Percentiles rank a stretch among this genome's conserved stretches.
Conservation (phyloP, 2,888 invertebrate genomes). For the Platerodrilus igneus region DNA sequence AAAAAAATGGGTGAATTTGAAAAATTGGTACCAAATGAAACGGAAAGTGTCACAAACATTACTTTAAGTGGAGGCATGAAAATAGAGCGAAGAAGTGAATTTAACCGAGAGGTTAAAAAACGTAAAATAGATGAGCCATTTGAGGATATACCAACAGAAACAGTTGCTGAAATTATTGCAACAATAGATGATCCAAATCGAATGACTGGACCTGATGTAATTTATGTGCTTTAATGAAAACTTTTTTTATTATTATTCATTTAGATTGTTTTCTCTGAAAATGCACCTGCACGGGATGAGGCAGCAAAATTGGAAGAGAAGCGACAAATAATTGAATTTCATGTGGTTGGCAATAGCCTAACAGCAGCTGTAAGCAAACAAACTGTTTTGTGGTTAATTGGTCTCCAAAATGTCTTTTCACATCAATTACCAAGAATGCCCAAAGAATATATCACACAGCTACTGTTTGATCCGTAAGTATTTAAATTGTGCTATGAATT, state of each 20-base stretch:
- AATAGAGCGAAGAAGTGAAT: conserved; percentile 38
- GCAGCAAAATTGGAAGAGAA: conserved; percentile 87
- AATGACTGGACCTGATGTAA: conserved; percentile 76
- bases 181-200: conserved; percentile 79
- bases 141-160: conserved; percentile 73
- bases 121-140: conserved; percentile 51
- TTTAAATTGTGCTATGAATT: neutral
- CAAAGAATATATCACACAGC: conserved; percentile 90
- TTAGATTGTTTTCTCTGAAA: conserved; percentile 72
- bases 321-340: conserved; percentile 85
- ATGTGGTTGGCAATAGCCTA: conserved; percentile 89
- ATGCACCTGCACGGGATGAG: conserved; percentile 79
- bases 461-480: conserved; percentile 88
- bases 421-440: conserved; percentile 97
- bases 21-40: conserved; percentile 61
- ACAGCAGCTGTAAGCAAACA: conserved; percentile 82
- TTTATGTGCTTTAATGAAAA: conserved; percentile 3
- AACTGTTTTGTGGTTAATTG: conserved; percentile 89
- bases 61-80: conserved; percentile 58
- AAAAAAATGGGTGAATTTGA: conserved; percentile 61
- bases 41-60: conserved; percentile 64
- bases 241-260: conserved; percentile 22
- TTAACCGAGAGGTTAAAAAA: conserved; percentile 45
- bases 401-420: conserved; percentile 91
- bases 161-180: conserved; percentile 75